A percentile compares a stretch with the other conserved stretches of the same genome.
Conservation (phyloP, 2,888 invertebrate species). For the Dicycla oo region DNA sequence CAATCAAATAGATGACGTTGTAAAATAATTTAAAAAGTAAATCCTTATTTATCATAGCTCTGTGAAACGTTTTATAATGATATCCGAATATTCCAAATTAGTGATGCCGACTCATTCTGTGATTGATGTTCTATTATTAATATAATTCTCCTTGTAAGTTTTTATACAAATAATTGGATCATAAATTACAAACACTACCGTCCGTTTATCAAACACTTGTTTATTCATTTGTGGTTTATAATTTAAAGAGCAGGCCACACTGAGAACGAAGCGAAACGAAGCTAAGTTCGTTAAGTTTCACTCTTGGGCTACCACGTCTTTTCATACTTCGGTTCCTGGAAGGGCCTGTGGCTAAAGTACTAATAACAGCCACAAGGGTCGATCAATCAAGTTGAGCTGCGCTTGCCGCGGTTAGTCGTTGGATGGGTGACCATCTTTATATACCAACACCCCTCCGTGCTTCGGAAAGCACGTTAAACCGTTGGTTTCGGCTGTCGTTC, state of each 20-base stretch:
- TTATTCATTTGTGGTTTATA: neutral
- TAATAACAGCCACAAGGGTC: too few relatives aligned
- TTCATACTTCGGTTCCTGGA: too few relatives aligned
- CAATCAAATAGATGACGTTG: slow-evolving; percentile 13
- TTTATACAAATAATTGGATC: slow-evolving; percentile 75
- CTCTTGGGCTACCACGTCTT: too few relatives aligned
- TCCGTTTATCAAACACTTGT: neutral
- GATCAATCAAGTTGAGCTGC: too few relatives aligned
- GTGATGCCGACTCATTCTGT: slow-evolving; percentile 68
- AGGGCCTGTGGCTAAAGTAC: too few relatives aligned
- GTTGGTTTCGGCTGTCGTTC: too few relatives aligned
- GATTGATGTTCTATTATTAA: slow-evolving; percentile 72
- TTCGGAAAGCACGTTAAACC: too few relatives aligned
- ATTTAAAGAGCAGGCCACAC: neutral
- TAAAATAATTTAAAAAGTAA: slow-evolving; percentile 31
- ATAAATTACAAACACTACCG: slow-evolving; percentile 68
- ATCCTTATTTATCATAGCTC: slow-evolving; percentile 7
- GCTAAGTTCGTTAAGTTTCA: too few relatives aligned
- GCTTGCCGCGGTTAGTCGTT: too few relatives aligned
- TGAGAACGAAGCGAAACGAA: too few relatives aligned
- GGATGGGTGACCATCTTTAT: too few relatives aligned
- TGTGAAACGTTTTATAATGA: slow-evolving; percentile 44
- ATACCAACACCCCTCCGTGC: too few relatives aligned
- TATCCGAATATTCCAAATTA: slow-evolving; percentile 65
- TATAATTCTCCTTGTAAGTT: slow-evolving; percentile 67